Percentiles rank a stretch among this genome's conserved stretches.
phyloP scores from a whole-genome alignment of 2,888 invertebrate species.

The Gonocerus acuteangulatus region DNA sequence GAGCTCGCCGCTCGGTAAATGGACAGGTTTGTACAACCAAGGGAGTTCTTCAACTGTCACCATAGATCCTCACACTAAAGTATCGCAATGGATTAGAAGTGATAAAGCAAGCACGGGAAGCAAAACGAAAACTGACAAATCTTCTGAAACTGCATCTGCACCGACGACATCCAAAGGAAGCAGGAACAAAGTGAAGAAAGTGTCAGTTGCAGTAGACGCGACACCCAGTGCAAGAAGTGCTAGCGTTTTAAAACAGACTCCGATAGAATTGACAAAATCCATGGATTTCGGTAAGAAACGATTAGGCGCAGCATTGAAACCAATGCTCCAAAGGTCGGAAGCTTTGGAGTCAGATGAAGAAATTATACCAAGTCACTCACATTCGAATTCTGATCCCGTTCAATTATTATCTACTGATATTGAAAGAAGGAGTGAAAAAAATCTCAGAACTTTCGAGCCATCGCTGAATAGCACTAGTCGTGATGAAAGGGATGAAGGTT shows the following conservation, averaged over 20 bases:
- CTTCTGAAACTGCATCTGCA: slow-evolving; percentile 26
- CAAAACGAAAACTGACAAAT: slow-evolving; percentile 43
- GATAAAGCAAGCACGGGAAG: slow-evolving; percentile 67
- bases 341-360: slow-evolving; percentile 36
- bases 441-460: slow-evolving; percentile 24
- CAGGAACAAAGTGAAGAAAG: slow-evolving; percentile 43
- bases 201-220: slow-evolving; percentile 71
- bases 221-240: slow-evolving; percentile 65
- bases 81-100: slow-evolving; percentile 76
- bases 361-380: slow-evolving; percentile 32
- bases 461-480: slow-evolving; percentile 61
- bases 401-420: slow-evolving; percentile 25
- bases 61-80: slow-evolving; percentile 77
- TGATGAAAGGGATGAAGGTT: slow-evolving; percentile 43
- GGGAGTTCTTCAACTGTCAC: slow-evolving; percentile 51
- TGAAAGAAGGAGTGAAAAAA: slow-evolving; percentile 2
- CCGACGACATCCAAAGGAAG: slow-evolving; percentile 27
- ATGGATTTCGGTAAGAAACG: slow-evolving; percentile 36
- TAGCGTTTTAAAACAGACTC: slow-evolving; percentile 66
- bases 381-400: slow-evolving; percentile 37
- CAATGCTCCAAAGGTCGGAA: slow-evolving; percentile 35
- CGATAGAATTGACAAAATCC: slow-evolving; percentile 61
- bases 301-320: slow-evolving; percentile 30
- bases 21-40: slow-evolving; percentile 49
- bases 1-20: slow-evolving; percentile 48